A percentile compares a stretch with the other conserved stretches of the same genome.
Conservation (phyloP, 2,113 vertebrate species). For the Triplophysa rosa region DNA sequence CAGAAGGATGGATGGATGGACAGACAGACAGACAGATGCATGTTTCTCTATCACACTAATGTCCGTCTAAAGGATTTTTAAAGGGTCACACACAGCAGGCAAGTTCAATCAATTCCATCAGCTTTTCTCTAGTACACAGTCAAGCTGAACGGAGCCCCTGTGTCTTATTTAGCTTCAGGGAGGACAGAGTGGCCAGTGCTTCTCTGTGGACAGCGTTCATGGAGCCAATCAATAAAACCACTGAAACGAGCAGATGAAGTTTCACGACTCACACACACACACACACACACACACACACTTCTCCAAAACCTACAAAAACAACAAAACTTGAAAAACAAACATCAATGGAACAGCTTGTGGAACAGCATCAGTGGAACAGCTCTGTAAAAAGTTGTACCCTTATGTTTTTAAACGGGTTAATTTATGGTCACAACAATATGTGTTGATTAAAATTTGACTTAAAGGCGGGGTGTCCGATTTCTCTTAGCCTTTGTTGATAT, state of each 20-base stretch:
- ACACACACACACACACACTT: not conserved
- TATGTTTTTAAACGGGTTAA: too few species aligned
- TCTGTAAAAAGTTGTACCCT: too few species aligned
- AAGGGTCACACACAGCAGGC: not conserved
- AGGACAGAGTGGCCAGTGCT: not conserved
- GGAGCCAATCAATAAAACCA: not conserved
- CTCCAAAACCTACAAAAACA: not conserved
- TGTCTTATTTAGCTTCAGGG: conserved; percentile 5
- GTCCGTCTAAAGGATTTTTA: not conserved
- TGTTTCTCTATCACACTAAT: not conserved
- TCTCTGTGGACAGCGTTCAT: not conserved
- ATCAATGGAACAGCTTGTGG: too few species aligned
- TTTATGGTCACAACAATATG: too few species aligned
- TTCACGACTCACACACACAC: not conserved
- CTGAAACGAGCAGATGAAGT: not conserved
- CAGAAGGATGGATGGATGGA: conserved; percentile 1
- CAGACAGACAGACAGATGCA: not conserved
- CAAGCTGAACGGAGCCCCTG: conserved; percentile 2
- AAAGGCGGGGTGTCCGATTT: too few species aligned
- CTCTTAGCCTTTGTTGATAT: too few species aligned
- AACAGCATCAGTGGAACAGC: too few species aligned
- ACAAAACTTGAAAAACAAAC: too few species aligned
- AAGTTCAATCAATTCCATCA: conserved; percentile 29
- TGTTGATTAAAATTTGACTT: not conserved
- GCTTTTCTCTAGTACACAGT: not conserved